A percentile compares a stretch with the other conserved stretches of the same genome.
phyloP scores from a whole-genome alignment of 1,140 invertebrate species.

The Heliconius hewitsoni region DNA sequence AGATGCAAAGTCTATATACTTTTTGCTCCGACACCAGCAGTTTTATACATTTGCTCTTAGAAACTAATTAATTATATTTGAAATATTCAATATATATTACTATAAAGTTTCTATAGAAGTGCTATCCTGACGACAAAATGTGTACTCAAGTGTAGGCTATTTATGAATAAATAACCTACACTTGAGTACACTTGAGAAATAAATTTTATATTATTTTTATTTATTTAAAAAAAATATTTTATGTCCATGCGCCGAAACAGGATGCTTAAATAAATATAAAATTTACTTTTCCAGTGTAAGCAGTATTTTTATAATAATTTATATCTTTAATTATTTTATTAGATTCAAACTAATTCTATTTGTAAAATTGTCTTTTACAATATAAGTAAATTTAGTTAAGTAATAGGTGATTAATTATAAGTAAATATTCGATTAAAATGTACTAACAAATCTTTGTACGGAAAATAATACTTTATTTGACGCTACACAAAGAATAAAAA shows the following conservation, averaged over 20 bases:
- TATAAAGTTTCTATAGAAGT: conserved; percentile 12
- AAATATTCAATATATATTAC: conserved; percentile 11
- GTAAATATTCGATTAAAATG: conserved; percentile 9
- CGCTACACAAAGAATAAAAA: conserved; percentile 8
- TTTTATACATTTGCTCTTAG: conserved; percentile 55
- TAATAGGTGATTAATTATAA: not conserved
- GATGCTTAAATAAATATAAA: not conserved
- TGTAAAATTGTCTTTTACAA: conserved; percentile 12
- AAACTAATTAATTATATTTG: conserved; percentile 12
- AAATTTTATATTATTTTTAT: not conserved
- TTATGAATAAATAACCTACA: not conserved
- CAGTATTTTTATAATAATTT: not conserved
- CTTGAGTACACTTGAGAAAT: conserved; percentile 1
- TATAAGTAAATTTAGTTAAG: not conserved
- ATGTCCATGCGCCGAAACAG: not conserved
- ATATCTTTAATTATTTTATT: not conserved
- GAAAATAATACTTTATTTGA: conserved; percentile 8
- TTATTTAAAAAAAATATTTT: not conserved
- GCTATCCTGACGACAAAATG: not conserved
- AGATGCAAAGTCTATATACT: conserved; percentile 48
- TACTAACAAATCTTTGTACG: conserved; percentile 9
- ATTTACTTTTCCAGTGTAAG: not conserved
- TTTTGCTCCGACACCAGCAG: conserved; percentile 72
- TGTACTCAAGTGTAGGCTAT: not conserved
- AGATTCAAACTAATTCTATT: not conserved